Evolutionary conservation across 1,140 invertebrate species (phyloP).

Genomic region (Drosophila malerkotliana): DNA sequence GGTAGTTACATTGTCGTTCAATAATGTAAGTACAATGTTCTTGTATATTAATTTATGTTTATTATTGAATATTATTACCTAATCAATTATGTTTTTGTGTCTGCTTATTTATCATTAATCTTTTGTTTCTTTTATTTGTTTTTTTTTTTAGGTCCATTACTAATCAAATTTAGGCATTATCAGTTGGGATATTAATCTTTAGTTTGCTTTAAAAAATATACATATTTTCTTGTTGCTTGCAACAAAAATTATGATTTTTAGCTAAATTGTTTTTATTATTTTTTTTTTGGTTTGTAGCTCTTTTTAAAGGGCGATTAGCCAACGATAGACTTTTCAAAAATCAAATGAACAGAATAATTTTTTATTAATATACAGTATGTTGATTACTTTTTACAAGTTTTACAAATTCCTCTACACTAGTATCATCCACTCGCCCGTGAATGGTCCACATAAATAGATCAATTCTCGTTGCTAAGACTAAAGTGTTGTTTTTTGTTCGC

Average conservation of each 20-base stretch:
- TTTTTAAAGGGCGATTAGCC: slow-evolving; percentile 66
- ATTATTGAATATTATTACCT: slow-evolving; percentile 52
- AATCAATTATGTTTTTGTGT: slow-evolving; percentile 54
- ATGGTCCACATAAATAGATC: slow-evolving; percentile 27
- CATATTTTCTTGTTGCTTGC: slow-evolving; percentile 45
- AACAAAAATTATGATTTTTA: slow-evolving; percentile 34
- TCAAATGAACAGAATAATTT: slow-evolving; percentile 58
- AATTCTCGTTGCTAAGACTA: slow-evolving; percentile 36
- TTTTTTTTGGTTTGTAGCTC: slow-evolving; percentile 44
- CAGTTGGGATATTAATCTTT: slow-evolving; percentile 22
- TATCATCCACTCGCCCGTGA: slow-evolving; percentile 9
- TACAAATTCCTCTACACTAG: slow-evolving; percentile 35
- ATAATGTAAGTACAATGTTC: slow-evolving; percentile 26
- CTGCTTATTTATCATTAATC: background rate
- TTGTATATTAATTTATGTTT: slow-evolving; percentile 32
- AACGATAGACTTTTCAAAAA: slow-evolving; percentile 74
- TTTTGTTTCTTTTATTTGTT: slow-evolving; percentile 11
- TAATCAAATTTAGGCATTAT: slow-evolving; percentile 39
- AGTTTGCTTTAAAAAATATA: slow-evolving; percentile 63
- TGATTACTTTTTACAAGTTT: slow-evolving; percentile 62
- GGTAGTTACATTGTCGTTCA: slow-evolving; percentile 30
- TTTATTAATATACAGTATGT: slow-evolving; percentile 49
- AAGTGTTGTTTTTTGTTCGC: slow-evolving; percentile 56
- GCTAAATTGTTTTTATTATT: slow-evolving; percentile 18
- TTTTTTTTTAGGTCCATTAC: slow-evolving; percentile 19